Evolutionary conservation across 2,113 vertebrate genomes (phyloP), one percentile per base, ranked within the genome.

Genomic region (Elaphurus davidianus): DNA sequence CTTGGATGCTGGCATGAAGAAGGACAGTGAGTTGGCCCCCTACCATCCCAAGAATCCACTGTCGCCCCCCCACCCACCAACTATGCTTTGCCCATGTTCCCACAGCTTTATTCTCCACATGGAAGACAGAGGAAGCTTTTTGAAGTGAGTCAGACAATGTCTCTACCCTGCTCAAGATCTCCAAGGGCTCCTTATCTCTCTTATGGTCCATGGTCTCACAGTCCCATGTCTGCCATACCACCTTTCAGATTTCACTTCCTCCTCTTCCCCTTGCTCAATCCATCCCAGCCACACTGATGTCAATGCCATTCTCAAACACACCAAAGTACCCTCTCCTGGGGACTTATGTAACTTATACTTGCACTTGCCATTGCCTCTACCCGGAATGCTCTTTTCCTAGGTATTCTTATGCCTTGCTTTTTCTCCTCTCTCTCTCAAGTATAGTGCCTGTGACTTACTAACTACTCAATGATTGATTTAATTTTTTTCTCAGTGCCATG

Each of bases 1-100:
- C 95, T 96, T 99, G 0, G 82, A 91, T 0, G 96, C 76, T 30
- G 98, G 99, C 92, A 99, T 99, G 99, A 94, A 97, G 92, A 99
- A 98, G 91, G 99, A 99, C 98, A 99, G 99, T 99, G 98, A 99
- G 99, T 98, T 45, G 59, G 2, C 54, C 40, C 19, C 1, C 43
- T 27, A 17, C 47, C 11, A 6, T 55, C 0, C 25, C 59, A 13
- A 76, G 54, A 79, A 2, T n/a, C n/a, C 59, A 19, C 62, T 21
- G 3, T n/a, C 3, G 54, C 93, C 40, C 60, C 93, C 30, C 81
- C 54, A 50, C 12, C 47, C 12, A 50, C 21, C 25, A 21, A 27
- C 81, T 40, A 27, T 36, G 59, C 47, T 74, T 30, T 50, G 36
- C 43, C 86, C 50, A 64, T 57, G 6, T 52, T 57, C 85, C 50